These are phyloP conservation scores for Neodiprion lecontei DNA, from an alignment of 1,140 invertebrate species.

Conservation along the genomic window DNA sequence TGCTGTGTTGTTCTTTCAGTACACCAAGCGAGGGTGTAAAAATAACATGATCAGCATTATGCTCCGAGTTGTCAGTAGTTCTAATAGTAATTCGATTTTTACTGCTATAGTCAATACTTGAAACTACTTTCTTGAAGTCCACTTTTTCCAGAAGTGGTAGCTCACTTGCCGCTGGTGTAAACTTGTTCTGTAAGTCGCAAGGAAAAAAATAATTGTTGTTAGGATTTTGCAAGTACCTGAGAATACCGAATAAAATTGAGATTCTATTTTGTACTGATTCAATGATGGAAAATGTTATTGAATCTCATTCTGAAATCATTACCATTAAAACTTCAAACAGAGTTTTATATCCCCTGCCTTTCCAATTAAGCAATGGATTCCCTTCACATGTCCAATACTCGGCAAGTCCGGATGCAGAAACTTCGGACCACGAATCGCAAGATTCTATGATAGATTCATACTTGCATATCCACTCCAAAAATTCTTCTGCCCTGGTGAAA, in stretches of 20 bases:
- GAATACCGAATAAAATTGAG: too few relatives aligned
- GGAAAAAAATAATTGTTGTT: too few relatives aligned
- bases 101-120: conserved; percentile 41
- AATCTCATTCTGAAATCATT: conserved; percentile 53
- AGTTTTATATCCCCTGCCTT: conserved; percentile 64
- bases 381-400: conserved; percentile 66
- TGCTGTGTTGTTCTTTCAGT: conserved; percentile 67
- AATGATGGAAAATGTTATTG: too few relatives aligned
- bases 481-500: not conserved
- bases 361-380: conserved; percentile 67
- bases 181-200: conserved; percentile 32
- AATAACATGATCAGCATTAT: conserved; percentile 71
- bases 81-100: conserved; percentile 48
- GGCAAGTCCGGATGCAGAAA: conserved; percentile 56
- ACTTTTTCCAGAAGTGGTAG: conserved; percentile 51
- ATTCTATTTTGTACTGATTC: too few relatives aligned
- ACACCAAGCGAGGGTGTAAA: conserved; percentile 74
- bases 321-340: conserved; percentile 67
- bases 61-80: conserved; percentile 67
- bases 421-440: conserved; percentile 65
- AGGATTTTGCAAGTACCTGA: too few relatives aligned
- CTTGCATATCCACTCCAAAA: not conserved
- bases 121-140: conserved; percentile 60
- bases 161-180: conserved; percentile 30
- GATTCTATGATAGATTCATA: conserved; percentile 49